Conservation (phyloP, 2,113 vertebrate genomes). For the Zosterops borbonicus region DNA sequence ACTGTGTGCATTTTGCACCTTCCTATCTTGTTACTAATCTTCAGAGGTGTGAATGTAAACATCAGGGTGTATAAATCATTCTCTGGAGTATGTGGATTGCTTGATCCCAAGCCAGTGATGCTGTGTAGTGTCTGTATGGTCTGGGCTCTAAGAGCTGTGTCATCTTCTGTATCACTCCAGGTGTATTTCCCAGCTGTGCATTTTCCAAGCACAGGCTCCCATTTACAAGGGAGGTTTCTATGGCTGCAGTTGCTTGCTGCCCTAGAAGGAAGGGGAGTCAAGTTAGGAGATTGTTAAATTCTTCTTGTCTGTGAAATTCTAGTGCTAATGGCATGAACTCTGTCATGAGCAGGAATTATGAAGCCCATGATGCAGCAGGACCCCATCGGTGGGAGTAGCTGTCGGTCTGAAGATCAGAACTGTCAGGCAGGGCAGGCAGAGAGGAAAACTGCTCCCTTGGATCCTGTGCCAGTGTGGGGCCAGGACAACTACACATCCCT, state of each 20-base stretch:
- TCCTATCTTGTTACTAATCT: not conserved
- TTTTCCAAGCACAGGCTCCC: not conserved
- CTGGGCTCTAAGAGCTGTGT: not conserved
- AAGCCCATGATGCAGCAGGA: conserved; percentile 90
- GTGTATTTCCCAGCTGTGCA: not conserved
- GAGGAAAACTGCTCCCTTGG: conserved; percentile 81
- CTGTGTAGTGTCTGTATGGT: not conserved
- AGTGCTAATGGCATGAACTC: conserved; percentile 1
- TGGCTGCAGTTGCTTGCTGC: not conserved
- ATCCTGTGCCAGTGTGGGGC: conserved; percentile 86
- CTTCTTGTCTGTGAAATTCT: not conserved
- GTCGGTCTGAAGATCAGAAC: conserved; percentile 84
- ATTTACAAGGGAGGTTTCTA: not conserved
- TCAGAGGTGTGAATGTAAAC: not conserved
- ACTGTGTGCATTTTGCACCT: not conserved
- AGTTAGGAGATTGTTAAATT: not conserved
- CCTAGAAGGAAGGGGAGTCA: not conserved
- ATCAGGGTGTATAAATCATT: not conserved
- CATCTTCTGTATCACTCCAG: not conserved
- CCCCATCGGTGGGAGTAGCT: conserved; percentile 81
- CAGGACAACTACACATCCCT: conserved; percentile 85
- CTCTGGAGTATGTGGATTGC: not conserved
- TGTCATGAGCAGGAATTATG: conserved; percentile 80
- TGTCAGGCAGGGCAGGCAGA: conserved; percentile 84
- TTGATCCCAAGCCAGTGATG: not conserved